Base-by-base conservation (phyloP, 2,113 vertebrate genomes). In the Entelurus aequoreus region DNA sequence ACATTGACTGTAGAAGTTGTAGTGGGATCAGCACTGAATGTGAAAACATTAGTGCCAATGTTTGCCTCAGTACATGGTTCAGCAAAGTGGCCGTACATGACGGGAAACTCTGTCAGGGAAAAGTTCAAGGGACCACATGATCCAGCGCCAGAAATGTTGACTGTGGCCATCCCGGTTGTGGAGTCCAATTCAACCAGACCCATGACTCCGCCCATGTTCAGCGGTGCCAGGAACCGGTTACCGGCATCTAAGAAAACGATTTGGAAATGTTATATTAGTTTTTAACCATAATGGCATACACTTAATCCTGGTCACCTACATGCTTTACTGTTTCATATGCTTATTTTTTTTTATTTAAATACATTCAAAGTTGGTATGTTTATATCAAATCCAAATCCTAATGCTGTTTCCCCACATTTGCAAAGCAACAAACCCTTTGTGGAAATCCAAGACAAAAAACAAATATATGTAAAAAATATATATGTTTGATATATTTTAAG, bases 201-300 rank as follows among this genome's bases (percentile, higher is more conserved):
- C 10, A 12, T 88, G 62, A 92, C 80, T n/a, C 88, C 90, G 8
- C 66, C 79, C 91, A 92, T 92, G 72, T 91, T 91, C 11, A 92
- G 64, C 38, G 67, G 53, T 1, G 88, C 90, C 62, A 47, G 3
- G 79, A 86, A 92, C 40, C 54, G 74, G 63, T 67, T 51, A 50
- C 79, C 75, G 57, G 68, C 71, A 75, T 72, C 91, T 92, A 71
- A 59, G 84, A 77, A 70, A 6, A 46, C 12, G 1, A 46, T 46
- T 46, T 46, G 4, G 10, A 46, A 46, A 46, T 12, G 12, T 46
- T 46, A 12, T 12, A 12, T 46, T 46, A 11, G 42, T 44, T 44
- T 4, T 44, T 44, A 44, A 44, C 11, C 10, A 11, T 44, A 44
- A 10, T 44, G 11, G 10, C 8, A 11, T 4, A 44, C 8, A 11